Evolutionary conservation across 1,140 invertebrate genomes (phyloP).

Genomic region (Lethocerus indicus): DNA sequence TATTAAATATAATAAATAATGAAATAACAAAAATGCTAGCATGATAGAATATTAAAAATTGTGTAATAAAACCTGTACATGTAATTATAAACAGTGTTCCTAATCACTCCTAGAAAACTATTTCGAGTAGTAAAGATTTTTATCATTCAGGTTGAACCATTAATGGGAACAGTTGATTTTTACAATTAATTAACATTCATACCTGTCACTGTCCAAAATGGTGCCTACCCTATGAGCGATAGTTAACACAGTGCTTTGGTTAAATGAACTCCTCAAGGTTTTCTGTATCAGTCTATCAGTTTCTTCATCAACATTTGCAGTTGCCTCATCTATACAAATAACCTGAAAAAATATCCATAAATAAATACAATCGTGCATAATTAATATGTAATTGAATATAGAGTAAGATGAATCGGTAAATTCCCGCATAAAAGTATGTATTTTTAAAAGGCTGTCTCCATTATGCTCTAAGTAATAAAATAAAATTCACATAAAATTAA

Average conservation of each 20-base stretch:
- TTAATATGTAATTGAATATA: background rate
- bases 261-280: constrained; percentile 64
- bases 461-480: too few relatives aligned
- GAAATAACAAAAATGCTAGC: background rate
- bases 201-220: constrained; percentile 70
- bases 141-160: background rate
- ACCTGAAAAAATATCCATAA: constrained; percentile 39
- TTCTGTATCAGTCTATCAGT: constrained; percentile 76
- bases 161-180: background rate
- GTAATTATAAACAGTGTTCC: background rate
- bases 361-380: background rate
- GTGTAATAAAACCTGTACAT: background rate
- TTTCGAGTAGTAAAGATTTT: background rate
- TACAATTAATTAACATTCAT: constrained; percentile 16
- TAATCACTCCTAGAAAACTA: background rate
- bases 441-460: too few relatives aligned
- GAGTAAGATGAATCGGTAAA: too few relatives aligned
- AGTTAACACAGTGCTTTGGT: constrained; percentile 73
- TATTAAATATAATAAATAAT: too few relatives aligned
- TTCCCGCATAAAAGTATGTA: too few relatives aligned
- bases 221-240: constrained; percentile 85
- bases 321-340: constrained; percentile 88
- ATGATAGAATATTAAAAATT: background rate
- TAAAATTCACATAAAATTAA: too few relatives aligned
- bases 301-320: constrained; percentile 79